phyloP scores from a whole-genome alignment of 2,888 invertebrate genomes.

The Thumatha senex region DNA sequence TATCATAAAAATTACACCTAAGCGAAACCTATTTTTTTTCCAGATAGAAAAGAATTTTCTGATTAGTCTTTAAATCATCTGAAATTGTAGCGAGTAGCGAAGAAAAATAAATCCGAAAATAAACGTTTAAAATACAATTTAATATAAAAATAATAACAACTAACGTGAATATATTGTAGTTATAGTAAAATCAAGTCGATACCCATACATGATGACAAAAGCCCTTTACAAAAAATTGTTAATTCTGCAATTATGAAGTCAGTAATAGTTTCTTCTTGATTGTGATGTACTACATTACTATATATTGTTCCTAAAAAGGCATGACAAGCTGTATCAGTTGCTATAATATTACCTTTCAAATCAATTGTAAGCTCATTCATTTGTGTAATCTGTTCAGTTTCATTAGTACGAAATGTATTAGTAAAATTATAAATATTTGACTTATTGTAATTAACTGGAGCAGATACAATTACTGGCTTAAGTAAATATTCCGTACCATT shows the following conservation, averaged over 20 bases:
- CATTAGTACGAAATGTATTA: constrained; percentile 3
- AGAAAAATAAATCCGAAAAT: constrained; percentile 20
- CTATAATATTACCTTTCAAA: constrained; percentile 69
- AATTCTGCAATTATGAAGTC: constrained; percentile 70
- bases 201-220: constrained; percentile 67
- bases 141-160: constrained; percentile 34
- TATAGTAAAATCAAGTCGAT: constrained; percentile 71
- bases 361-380: constrained; percentile 56
- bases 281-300: constrained; percentile 55
- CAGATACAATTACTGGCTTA: constrained; percentile 39
- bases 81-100: no score
- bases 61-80: no score
- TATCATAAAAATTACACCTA: no score
- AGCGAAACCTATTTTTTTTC: no score
- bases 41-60: no score
- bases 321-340: constrained; percentile 65
- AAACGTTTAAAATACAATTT: constrained; percentile 33
- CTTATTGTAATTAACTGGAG: constrained; percentile 39
- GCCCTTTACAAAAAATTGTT: constrained; percentile 71
- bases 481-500: constrained; percentile 22
- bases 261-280: constrained; percentile 52
- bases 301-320: constrained; percentile 72
- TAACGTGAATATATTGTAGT: constrained; percentile 15
- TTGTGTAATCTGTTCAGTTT: constrained; percentile 23
- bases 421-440: constrained; percentile 7